Percentiles rank a stretch among this genome's conserved stretches.
These are phyloP conservation scores for Catharus bicknelli DNA, from an alignment of 2,113 vertebrate species.

Conservation along the genomic window DNA sequence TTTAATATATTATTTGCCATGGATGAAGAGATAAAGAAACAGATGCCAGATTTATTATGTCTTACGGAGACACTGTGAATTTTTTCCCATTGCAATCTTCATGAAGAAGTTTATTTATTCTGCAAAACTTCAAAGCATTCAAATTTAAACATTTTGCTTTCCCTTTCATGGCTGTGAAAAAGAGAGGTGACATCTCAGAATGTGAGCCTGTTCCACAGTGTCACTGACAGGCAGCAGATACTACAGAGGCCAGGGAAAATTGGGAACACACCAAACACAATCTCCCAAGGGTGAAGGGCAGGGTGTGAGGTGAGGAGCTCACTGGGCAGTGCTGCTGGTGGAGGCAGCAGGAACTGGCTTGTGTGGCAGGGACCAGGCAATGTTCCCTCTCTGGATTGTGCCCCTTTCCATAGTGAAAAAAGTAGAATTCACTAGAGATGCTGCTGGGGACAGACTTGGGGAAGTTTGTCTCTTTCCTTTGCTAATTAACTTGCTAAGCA, in stretches of 20 bases:
- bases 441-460: not conserved
- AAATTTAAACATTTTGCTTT: slow-evolving; percentile 10
- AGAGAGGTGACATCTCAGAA: not conserved
- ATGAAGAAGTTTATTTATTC: slow-evolving; percentile 20
- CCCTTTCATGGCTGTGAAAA: slow-evolving; percentile 8
- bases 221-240: not conserved
- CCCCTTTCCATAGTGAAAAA: not conserved
- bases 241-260: not conserved
- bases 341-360: not conserved
- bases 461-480: not conserved
- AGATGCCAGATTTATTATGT: not conserved
- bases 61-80: not conserved
- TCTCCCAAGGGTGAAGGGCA: not conserved
- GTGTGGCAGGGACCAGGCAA: fast-evolving
- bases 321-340: not conserved
- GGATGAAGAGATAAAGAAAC: not conserved
- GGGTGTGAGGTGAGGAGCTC: not conserved
- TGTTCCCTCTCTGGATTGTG: not conserved
- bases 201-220: not conserved
- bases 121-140: slow-evolving; percentile 15
- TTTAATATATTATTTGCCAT: not conserved
- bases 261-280: not conserved
- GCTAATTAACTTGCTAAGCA: not conserved
- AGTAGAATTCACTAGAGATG: not conserved
- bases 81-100: not conserved